phyloP scores from a whole-genome alignment of 2,113 vertebrate genomes.

The Nesospiza acunhae region DNA sequence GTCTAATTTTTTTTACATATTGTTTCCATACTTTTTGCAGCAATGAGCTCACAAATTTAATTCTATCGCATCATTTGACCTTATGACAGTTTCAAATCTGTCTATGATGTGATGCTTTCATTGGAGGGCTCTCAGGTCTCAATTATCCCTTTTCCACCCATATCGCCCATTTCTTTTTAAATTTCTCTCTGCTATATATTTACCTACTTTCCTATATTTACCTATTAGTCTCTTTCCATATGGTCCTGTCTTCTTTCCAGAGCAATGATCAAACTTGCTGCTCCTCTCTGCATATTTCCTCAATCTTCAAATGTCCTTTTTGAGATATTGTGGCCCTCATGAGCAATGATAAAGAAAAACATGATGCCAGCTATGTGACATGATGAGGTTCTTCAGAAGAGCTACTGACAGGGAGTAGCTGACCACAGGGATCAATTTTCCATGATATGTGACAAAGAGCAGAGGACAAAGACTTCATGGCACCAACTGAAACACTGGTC shows the following conservation, averaged over 20 bases:
- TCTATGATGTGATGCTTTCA: background rate
- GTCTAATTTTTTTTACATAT: background rate
- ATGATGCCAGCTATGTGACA: background rate
- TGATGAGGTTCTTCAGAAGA: background rate
- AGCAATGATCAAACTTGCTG: background rate
- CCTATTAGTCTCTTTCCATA: background rate
- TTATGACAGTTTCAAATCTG: background rate
- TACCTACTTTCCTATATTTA: background rate
- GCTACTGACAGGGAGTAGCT: background rate
- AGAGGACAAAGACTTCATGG: background rate
- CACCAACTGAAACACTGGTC: background rate
- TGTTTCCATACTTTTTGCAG: background rate
- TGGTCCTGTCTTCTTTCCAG: background rate
- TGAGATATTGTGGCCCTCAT: background rate
- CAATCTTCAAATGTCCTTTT: background rate
- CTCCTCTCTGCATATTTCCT: background rate
- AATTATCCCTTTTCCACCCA: background rate
- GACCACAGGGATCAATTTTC: background rate
- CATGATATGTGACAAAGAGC: background rate
- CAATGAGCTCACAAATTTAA: background rate
- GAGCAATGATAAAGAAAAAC: background rate
- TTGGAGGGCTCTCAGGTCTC: background rate
- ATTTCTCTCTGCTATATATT: background rate
- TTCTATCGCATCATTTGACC: background rate
- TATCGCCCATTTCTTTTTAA: background rate